Base-by-base conservation (phyloP, 2,888 invertebrate species). In the Cyrtodaria siliqua region DNA sequence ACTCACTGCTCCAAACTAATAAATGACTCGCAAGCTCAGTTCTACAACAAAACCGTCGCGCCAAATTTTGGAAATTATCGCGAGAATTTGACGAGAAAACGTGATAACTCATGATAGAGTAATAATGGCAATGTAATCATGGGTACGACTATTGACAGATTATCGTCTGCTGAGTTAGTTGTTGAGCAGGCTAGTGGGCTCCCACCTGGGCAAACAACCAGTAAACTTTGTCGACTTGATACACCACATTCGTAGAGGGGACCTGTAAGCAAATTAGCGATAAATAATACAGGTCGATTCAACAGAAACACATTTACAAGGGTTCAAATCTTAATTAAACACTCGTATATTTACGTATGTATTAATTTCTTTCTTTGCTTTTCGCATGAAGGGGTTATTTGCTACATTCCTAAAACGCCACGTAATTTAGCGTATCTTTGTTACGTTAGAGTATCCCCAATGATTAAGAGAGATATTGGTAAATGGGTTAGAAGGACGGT, bases 51-150 rank as follows among this genome's bases (percentile, higher is more conserved):
- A 47, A 47, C 23, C 61, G 77, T 74, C 73, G 80, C 77, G 77
- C 70, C 80, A 74, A 71, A 72, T 57, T 70, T 40, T 52, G 47
- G 50, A 66, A 62, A 53, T 63, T 73, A 81, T 74, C 80, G 76
- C 71, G 77, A 70, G 80, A 81, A 77, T 55, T 80, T 73, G 71
- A 64, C 71, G 67, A 80, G 77, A 77, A 73, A 71, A 53, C 40
- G 80, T 63, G 80, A 81, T 81, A 81, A 71, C 63, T 77, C 52
- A 42, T 74, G 80, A 77, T 81, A 77, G 55, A n/a, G 42, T 44
- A 73, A 76, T 80, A 79, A 79, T 79, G 63, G 74, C 59, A 47
- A 42, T 63, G 60, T 70, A 79, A 79, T 79, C 67, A 55, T 52
- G 52, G 38, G 29, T 50, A 40, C 27, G 62, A 73, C 57, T 52